A percentile compares a stretch with the other conserved stretches of the same genome.
phyloP scores from a whole-genome alignment of 2,888 invertebrate genomes.

The Calameuta idolon region DNA sequence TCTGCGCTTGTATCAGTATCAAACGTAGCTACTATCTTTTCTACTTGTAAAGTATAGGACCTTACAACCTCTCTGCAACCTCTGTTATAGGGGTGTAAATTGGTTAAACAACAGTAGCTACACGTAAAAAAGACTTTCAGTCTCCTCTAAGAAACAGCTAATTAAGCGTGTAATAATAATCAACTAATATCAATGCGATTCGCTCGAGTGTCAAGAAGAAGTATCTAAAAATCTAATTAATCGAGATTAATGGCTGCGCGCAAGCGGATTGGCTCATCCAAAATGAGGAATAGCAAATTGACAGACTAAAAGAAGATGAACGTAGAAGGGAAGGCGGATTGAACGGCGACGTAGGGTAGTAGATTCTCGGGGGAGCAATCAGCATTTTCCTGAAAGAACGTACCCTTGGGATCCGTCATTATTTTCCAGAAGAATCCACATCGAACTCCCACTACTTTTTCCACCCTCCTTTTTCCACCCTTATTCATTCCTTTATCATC shows the following conservation, averaged over 20 bases:
- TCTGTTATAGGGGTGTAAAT: background rate
- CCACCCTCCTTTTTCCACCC: background rate
- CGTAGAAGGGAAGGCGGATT: slow-evolving; percentile 11
- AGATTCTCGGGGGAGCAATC: slow-evolving; percentile 45
- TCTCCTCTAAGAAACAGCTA: background rate
- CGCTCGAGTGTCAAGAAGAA: background rate
- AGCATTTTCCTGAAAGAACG: slow-evolving; percentile 53
- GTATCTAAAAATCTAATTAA: background rate
- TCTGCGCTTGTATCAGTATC: too few species aligned
- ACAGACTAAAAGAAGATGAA: slow-evolving; percentile 20
- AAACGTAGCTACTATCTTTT: too few species aligned
- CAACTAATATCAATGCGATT: background rate
- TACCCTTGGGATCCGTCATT: slow-evolving; percentile 44
- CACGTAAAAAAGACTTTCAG: background rate
- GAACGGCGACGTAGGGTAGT: background rate
- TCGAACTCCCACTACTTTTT: background rate
- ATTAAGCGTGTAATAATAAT: background rate
- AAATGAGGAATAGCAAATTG: slow-evolving; percentile 26
- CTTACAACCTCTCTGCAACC: background rate
- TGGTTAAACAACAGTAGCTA: background rate
- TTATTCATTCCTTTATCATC: background rate
- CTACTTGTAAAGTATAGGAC: too few species aligned
- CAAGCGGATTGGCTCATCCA: background rate
- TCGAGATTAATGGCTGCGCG: background rate
- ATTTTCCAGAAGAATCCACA: slow-evolving; percentile 29